phyloP scores from a whole-genome alignment of 2,113 vertebrate species.

The Pipa parva region DNA sequence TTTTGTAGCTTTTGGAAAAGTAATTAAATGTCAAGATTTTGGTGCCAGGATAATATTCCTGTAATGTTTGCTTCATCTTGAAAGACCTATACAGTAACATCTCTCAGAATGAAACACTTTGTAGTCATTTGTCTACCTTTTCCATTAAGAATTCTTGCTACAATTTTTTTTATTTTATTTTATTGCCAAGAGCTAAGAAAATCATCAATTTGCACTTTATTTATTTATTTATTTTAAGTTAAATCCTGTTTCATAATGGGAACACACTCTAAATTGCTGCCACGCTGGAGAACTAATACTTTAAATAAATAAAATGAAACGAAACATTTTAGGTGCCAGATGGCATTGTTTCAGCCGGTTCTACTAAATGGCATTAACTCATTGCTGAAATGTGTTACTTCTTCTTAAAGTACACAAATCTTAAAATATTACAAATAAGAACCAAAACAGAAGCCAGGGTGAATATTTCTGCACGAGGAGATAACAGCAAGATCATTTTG shows the following conservation, averaged over 20 bases:
- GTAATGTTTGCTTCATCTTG: background rate
- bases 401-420: too few relatives aligned
- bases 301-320: conserved; percentile 15
- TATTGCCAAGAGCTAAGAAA: background rate
- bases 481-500: too few relatives aligned
- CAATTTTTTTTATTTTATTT: background rate
- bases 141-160: background rate
- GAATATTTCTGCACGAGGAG: too few relatives aligned
- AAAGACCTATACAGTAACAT: background rate
- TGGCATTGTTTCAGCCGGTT: background rate
- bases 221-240: background rate
- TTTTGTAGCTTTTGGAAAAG: background rate
- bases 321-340: background rate
- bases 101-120: background rate
- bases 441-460: too few relatives aligned
- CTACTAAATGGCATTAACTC: conserved; percentile 19
- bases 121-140: background rate
- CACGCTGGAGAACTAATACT: conserved; percentile 15
- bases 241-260: background rate
- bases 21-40: conserved; percentile 18
- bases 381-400: background rate
- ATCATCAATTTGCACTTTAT: background rate
- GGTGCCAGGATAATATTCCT: background rate
- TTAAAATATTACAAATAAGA: too few relatives aligned
- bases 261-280: background rate